Base-by-base conservation (phyloP, 2,888 invertebrate species). In the Mimas tiliae region DNA sequence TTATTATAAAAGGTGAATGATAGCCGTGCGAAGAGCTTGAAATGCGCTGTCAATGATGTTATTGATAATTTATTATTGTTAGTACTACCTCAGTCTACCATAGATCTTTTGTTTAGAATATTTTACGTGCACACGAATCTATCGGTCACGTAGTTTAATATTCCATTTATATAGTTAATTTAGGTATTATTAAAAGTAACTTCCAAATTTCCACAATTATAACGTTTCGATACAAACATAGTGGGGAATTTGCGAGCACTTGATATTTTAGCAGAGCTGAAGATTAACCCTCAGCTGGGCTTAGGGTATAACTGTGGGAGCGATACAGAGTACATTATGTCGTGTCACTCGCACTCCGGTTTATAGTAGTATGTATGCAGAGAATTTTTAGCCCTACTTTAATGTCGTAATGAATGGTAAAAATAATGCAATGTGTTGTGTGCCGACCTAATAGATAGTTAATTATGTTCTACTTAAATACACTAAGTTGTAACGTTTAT, bases 11-110 rank as follows among this genome's bases (percentile, higher is more conserved):
- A 27, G 4, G 27, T 27, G 27, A 27, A 27, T 27, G 4, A 4
- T 27, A 27, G 4, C 27, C 27, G 4, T 4, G 4, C 27, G 4
- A 27, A 27, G 27, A 27, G 27, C 27, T 27, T 27, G 27, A 27
- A 27, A 1, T 27, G 27, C 27, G 27, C 27, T 27, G 27, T 27
- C 27, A 27, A 27, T 27, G 27, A 27, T 45, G 12, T 45, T 45
- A 9, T 3, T 45, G 19, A 11, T 38, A 42, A 33, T n/a, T 34
- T 53, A n/a, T 38, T 16, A 12, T 16, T 8, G n/a, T 58, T 38
- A 16, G 6, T 58, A 42, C 58, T 58, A 58, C 58, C 58, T 58
- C 58, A 58, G 1, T 19, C 11, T 58, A 58, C 58, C 58, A 58
- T 19, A 42, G 58, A 58, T 58, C 38, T 42, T 19, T 55, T 34